A percentile compares a stretch with the other conserved stretches of the same genome.
Evolutionary conservation across 2,113 vertebrate genomes (phyloP).

Genomic region (Poeciliopsis prolifica): DNA sequence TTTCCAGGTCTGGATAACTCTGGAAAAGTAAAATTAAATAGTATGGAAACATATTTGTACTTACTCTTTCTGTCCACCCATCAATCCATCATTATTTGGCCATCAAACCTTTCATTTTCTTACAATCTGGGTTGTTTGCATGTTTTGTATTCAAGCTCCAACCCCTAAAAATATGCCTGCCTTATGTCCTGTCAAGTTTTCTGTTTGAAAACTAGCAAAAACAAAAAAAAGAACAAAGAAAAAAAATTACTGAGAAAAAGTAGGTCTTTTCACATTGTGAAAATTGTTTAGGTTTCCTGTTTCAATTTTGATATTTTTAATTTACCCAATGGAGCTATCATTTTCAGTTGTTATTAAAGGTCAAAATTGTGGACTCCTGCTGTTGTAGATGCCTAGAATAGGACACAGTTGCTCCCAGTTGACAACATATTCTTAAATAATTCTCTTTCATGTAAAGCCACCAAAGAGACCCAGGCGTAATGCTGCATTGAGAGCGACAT

Average conservation of each 20-base stretch:
- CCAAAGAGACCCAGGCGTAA: constrained; percentile 60
- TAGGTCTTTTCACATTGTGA: background rate
- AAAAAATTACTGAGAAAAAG: too few species aligned
- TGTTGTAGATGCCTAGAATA: background rate
- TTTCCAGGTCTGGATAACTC: background rate
- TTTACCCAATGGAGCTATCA: background rate
- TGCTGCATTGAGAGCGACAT: constrained; percentile 29
- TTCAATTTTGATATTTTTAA: background rate
- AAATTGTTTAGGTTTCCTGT: background rate
- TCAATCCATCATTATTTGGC: background rate
- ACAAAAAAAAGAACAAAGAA: too few species aligned
- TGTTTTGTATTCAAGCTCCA: background rate
- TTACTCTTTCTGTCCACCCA: background rate
- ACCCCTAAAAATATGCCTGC: background rate
- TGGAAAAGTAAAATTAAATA: background rate
- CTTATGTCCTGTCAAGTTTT: background rate
- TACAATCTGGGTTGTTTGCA: background rate
- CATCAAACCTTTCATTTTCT: background rate
- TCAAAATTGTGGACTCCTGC: background rate
- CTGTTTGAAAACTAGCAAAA: background rate
- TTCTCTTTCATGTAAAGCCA: constrained; percentile 67
- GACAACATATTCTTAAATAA: constrained; percentile 28
- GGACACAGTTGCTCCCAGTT: background rate
- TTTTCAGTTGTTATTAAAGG: background rate
- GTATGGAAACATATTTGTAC: background rate